phyloP scores from a whole-genome alignment of 64 coral and sea anemone genomes.

The Montipora capricornis region DNA sequence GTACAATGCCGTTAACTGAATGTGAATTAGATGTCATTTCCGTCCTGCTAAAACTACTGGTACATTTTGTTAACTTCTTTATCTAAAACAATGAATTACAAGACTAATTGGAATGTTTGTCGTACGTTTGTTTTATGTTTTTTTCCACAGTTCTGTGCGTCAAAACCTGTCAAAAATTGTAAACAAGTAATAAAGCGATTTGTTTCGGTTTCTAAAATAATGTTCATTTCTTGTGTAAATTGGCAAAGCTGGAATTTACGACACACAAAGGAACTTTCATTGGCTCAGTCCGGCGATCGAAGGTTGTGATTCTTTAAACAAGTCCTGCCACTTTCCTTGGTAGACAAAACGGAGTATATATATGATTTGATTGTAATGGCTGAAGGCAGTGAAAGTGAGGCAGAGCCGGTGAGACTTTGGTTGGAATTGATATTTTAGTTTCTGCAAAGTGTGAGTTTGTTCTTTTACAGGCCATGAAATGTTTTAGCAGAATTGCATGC shows the following conservation, averaged over 20 bases:
- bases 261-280: not conserved
- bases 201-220: not conserved
- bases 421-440: not conserved
- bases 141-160: not conserved
- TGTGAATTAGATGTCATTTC: too few relatives aligned
- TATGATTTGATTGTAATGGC: not conserved
- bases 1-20: not conserved
- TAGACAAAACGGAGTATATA: not conserved
- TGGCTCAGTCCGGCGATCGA: not conserved
- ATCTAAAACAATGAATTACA: constrained; percentile 6
- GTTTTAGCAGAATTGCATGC: too few relatives aligned
- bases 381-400: not conserved
- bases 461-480: too few relatives aligned
- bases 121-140: constrained; percentile 1
- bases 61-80: too few relatives aligned
- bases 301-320: constrained; percentile 1
- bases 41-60: too few relatives aligned
- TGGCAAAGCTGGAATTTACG: not conserved
- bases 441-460: too few relatives aligned
- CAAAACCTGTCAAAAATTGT: constrained; percentile 48
- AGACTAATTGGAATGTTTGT: not conserved
- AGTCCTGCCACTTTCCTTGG: not conserved
- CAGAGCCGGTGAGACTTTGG: not conserved
- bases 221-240: not conserved
- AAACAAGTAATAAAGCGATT: not conserved